Percentiles rank a stretch among this genome's conserved stretches.
Conservation (phyloP, 2,888 invertebrate species). For the Mystacides longicornis region DNA sequence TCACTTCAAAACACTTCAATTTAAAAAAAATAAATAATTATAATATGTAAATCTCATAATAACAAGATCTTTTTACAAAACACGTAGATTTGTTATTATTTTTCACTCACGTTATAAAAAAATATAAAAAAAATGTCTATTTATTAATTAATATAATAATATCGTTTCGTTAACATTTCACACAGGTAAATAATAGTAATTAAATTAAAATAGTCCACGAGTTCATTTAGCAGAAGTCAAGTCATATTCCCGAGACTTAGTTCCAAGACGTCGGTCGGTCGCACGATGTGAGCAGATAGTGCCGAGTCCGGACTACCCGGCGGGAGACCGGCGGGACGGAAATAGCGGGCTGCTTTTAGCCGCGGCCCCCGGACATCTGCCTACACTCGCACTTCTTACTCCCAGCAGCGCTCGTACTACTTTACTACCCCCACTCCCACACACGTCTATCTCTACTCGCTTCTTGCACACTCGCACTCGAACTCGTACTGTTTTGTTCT, state of each 20-base stretch:
- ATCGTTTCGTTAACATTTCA: slow-evolving; percentile 29
- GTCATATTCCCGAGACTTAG: slow-evolving; percentile 60
- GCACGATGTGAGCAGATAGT: slow-evolving; percentile 86
- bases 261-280: slow-evolving; percentile 90
- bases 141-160: slow-evolving; percentile 27
- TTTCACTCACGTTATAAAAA: slow-evolving; percentile 14
- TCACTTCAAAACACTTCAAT: slow-evolving; percentile 13
- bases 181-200: slow-evolving; percentile 11
- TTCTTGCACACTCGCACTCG: too few species aligned
- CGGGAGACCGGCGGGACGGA: slow-evolving; percentile 42
- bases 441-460: too few species aligned
- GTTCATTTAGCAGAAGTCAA: slow-evolving; percentile 66
- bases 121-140: slow-evolving; percentile 10
- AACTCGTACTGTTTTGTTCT: too few species aligned
- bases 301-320: slow-evolving; percentile 29
- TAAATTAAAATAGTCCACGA: slow-evolving; percentile 37
- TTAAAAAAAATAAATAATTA: slow-evolving; percentile 2
- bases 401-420: slow-evolving; percentile 22
- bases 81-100: not conserved
- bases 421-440: not conserved
- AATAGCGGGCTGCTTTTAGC: slow-evolving; percentile 47
- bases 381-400: slow-evolving; percentile 13
- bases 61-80: slow-evolving; percentile 1
- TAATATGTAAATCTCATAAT: slow-evolving; percentile 27
- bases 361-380: slow-evolving; percentile 20